A percentile compares a stretch with the other conserved stretches of the same genome.
These are phyloP conservation scores for Etheostoma nigrum DNA, from an alignment of 2,797 vertebrate species.

Conservation along the genomic window DNA sequence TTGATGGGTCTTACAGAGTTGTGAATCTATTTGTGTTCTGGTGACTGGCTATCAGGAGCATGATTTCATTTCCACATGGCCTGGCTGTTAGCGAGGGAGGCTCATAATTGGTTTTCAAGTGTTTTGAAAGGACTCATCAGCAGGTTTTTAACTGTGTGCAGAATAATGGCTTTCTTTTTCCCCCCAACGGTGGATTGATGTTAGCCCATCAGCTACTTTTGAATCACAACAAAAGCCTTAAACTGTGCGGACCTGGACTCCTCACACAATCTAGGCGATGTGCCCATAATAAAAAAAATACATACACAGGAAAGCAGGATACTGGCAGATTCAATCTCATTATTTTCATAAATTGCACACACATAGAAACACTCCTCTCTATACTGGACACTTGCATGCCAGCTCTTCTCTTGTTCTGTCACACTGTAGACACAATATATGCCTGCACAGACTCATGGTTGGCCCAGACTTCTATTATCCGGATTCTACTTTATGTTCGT, in stretches of 20 bases:
- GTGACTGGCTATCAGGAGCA: constrained; percentile 30
- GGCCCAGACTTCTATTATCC: constrained; percentile 47
- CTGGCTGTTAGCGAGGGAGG: constrained; percentile 35
- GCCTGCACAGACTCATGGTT: constrained; percentile 19
- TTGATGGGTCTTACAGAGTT: constrained; percentile 34
- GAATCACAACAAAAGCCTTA: constrained; percentile 64
- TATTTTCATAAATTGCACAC: constrained; percentile 68
- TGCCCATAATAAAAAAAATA: constrained; percentile 47
- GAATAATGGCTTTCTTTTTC: constrained; percentile 28
- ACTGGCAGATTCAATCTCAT: constrained; percentile 66
- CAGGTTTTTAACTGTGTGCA: constrained; percentile 54
- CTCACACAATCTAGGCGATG: constrained; percentile 42
- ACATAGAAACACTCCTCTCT: constrained; percentile 40
- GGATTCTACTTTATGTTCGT: constrained; percentile 25
- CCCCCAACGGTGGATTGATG: constrained; percentile 57
- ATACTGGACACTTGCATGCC: constrained; percentile 47
- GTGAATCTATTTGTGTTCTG: constrained; percentile 44
- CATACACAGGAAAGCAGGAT: constrained; percentile 42
- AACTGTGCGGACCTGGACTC: constrained; percentile 50
- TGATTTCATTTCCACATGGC: constrained; percentile 53
- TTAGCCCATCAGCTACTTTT: constrained; percentile 54
- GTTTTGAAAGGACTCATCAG: constrained; percentile 58
- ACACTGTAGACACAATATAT: constrained; percentile 29
- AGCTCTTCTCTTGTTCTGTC: constrained; percentile 51
- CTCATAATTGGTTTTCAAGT: constrained; percentile 56